A percentile compares a stretch with the other conserved stretches of the same genome.
Evolutionary conservation across 2,797 vertebrate genomes (phyloP).

Genomic region (Xenopus petersii): DNA sequence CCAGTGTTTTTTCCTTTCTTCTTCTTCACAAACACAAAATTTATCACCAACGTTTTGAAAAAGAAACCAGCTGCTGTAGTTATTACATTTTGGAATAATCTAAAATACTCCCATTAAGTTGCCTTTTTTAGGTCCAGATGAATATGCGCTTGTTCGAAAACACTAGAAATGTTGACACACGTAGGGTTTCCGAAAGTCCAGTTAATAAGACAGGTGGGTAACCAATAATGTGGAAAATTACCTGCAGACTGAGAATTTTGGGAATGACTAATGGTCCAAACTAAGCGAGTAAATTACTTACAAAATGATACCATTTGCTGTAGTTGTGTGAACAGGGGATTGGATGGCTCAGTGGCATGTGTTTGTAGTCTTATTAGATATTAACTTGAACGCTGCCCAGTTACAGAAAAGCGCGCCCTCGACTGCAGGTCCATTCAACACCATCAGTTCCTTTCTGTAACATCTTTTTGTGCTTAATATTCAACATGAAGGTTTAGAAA

Average conservation of each 20-base stretch:
- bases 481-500: background rate
- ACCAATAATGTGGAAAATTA: slow-evolving; percentile 84
- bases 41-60: slow-evolving; percentile 70
- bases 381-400: slow-evolving; percentile 62
- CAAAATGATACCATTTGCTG: slow-evolving; percentile 77
- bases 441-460: slow-evolving; percentile 38
- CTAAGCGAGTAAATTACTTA: slow-evolving; percentile 75
- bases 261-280: slow-evolving; percentile 80
- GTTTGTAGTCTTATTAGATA: slow-evolving; percentile 57
- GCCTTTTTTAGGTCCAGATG: slow-evolving; percentile 58
- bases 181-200: slow-evolving; percentile 70
- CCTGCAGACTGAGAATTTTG: slow-evolving; percentile 78
- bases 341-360: slow-evolving; percentile 72
- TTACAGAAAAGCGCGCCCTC: slow-evolving; percentile 57
- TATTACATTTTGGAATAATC: slow-evolving; percentile 76
- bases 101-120: slow-evolving; percentile 75
- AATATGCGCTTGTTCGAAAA: slow-evolving; percentile 76
- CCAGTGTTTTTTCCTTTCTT: slow-evolving; percentile 51
- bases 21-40: slow-evolving; percentile 60
- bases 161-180: slow-evolving; percentile 69
- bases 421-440: slow-evolving; percentile 12
- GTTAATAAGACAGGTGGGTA: slow-evolving; percentile 80
- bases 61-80: slow-evolving; percentile 73
- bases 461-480: background rate
- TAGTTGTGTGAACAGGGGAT: slow-evolving; percentile 65